Conservation (phyloP, 1,140 invertebrate genomes). For the Acromyrmex echinatior region DNA sequence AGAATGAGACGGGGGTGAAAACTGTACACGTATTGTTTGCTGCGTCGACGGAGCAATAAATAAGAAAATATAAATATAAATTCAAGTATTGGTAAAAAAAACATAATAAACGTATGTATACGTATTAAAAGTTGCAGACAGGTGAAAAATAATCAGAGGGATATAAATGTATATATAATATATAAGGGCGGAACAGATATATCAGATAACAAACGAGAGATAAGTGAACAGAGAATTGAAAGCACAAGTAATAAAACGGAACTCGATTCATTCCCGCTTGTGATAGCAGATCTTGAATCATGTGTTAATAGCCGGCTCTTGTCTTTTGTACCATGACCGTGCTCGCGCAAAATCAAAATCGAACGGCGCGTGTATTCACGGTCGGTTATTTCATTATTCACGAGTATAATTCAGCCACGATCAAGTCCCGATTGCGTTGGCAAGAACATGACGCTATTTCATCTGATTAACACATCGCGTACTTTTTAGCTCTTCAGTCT, state of each 20-base stretch:
- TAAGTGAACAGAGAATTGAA: slow-evolving; percentile 28
- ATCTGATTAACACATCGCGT: slow-evolving; percentile 61
- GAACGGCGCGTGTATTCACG: slow-evolving; percentile 41
- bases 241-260: slow-evolving; percentile 42
- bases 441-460: slow-evolving; percentile 56
- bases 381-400: slow-evolving; percentile 63
- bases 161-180: background rate
- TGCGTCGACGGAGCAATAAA: background rate
- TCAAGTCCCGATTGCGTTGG: slow-evolving; percentile 57
- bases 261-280: slow-evolving; percentile 27
- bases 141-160: background rate
- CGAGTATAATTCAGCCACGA: slow-evolving; percentile 58
- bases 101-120: too few species aligned
- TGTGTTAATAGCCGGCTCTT: slow-evolving; percentile 28
- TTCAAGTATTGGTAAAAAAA: background rate
- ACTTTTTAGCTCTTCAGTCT: slow-evolving; percentile 56
- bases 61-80: slow-evolving; percentile 16
- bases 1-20: background rate
- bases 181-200: background rate
- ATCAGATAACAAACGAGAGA: slow-evolving; percentile 28
- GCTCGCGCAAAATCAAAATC: slow-evolving; percentile 50
- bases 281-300: slow-evolving; percentile 54
- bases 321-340: slow-evolving; percentile 40
- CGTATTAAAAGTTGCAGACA: background rate
- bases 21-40: background rate